Conservation (phyloP, 1,140 invertebrate species). For the Metopolophium dirhodum region DNA sequence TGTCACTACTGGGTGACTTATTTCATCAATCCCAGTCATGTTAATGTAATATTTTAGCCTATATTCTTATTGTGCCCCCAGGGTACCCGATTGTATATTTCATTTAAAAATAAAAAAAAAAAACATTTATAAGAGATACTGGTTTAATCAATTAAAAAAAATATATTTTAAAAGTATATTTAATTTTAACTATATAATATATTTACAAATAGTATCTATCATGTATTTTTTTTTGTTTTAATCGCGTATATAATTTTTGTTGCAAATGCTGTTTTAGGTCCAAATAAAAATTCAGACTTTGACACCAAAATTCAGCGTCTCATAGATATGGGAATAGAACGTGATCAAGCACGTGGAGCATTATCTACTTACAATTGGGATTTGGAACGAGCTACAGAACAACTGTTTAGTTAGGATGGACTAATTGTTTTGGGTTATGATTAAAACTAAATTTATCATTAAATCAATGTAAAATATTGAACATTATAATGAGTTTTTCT, state of each 20-base stretch:
- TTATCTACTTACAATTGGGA: conserved; percentile 91
- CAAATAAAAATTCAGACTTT: conserved; percentile 76
- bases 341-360: conserved; percentile 80
- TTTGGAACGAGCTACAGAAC: conserved; percentile 84
- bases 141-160: neutral
- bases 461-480: conserved; percentile 12
- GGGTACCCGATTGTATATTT: too few species aligned
- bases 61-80: too few species aligned
- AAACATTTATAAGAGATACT: too few species aligned
- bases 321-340: conserved; percentile 87
- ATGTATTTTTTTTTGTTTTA: neutral
- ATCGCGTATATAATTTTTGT: neutral
- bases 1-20: too few species aligned
- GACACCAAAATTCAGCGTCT: conserved; percentile 82
- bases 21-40: too few species aligned
- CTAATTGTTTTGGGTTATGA: conserved; percentile 28
- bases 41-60: too few species aligned
- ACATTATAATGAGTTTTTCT: conserved; percentile 30
- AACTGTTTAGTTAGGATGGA: conserved; percentile 81
- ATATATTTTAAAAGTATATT: neutral
- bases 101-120: too few species aligned
- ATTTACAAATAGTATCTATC: neutral
- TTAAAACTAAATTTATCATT: conserved; percentile 23
- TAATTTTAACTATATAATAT: too few species aligned
- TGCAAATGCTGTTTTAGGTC: conserved; percentile 66